phyloP scores from a whole-genome alignment of 2,113 vertebrate species.

The Phocoena sinus region DNA sequence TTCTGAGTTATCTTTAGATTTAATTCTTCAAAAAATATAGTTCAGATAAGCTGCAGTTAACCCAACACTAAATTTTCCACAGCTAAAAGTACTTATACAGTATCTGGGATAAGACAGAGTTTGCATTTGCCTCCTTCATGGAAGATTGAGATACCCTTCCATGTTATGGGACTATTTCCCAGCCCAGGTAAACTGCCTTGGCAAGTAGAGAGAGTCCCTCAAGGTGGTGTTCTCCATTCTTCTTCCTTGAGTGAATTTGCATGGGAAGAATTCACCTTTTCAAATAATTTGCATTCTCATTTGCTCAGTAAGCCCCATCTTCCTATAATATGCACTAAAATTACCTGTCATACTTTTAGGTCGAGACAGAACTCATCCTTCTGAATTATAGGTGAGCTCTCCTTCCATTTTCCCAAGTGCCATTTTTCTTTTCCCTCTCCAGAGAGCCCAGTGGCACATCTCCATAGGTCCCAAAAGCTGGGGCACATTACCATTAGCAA shows the following conservation, averaged over 20 bases:
- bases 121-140: not conserved
- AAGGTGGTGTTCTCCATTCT: not conserved
- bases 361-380: not conserved
- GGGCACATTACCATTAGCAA: not conserved
- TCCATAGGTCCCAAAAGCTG: not conserved
- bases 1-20: conserved; percentile 11
- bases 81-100: not conserved
- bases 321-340: not conserved
- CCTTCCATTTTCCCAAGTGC: not conserved
- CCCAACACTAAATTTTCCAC: not conserved
- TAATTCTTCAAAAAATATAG: conserved; percentile 23
- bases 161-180: not conserved
- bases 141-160: not conserved
- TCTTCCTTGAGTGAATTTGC: not conserved
- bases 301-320: not conserved
- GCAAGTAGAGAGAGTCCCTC: not conserved
- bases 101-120: not conserved
- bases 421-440: not conserved
- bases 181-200: not conserved
- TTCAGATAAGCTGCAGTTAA: conserved; percentile 19
- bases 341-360: not conserved
- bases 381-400: not conserved
- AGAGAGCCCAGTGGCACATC: not conserved
- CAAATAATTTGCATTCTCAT: conserved; percentile 14
- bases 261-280: not conserved